Percentiles rank a stretch among this genome's conserved stretches.
phyloP scores from a whole-genome alignment of 2,797 vertebrate species.

The Ptychadena robeensis region DNA sequence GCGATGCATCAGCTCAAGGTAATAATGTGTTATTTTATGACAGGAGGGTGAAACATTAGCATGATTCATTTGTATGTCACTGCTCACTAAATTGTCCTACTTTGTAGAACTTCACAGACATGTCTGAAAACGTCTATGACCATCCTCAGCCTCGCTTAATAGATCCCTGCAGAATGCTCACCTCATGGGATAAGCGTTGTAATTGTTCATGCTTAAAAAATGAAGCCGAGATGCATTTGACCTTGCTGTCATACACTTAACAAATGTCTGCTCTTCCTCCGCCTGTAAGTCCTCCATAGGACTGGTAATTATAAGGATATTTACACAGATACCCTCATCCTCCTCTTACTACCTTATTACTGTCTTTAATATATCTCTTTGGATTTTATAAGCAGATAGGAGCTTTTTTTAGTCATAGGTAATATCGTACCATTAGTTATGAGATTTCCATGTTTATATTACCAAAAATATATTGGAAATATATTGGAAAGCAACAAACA shows the following conservation, averaged over 20 bases:
- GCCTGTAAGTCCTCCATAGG: conserved; percentile 25
- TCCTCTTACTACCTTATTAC: background rate
- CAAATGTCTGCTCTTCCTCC: conserved; percentile 34
- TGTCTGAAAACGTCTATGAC: conserved; percentile 23
- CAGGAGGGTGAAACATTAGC: background rate
- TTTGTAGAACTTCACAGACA: conserved; percentile 30
- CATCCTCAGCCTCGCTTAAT: conserved; percentile 22
- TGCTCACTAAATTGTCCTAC: conserved; percentile 5
- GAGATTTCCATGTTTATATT: background rate
- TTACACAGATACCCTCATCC: background rate
- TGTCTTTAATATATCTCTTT: background rate
- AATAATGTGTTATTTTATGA: background rate
- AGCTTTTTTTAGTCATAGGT: background rate
- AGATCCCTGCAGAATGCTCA: conserved; percentile 37
- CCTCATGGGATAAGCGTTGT: conserved; percentile 40
- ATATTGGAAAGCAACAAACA: too few species aligned
- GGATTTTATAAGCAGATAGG: background rate
- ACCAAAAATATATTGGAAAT: background rate
- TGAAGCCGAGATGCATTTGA: conserved; percentile 41
- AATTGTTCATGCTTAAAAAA: conserved; percentile 49
- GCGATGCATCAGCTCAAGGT: background rate
- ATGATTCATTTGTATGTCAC: background rate
- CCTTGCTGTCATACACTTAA: conserved; percentile 42
- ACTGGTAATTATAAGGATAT: conserved; percentile 9
- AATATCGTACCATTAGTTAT: background rate